Evolutionary conservation across 23 tunicate species (phyloP).

Genomic region (Styela clava): DNA sequence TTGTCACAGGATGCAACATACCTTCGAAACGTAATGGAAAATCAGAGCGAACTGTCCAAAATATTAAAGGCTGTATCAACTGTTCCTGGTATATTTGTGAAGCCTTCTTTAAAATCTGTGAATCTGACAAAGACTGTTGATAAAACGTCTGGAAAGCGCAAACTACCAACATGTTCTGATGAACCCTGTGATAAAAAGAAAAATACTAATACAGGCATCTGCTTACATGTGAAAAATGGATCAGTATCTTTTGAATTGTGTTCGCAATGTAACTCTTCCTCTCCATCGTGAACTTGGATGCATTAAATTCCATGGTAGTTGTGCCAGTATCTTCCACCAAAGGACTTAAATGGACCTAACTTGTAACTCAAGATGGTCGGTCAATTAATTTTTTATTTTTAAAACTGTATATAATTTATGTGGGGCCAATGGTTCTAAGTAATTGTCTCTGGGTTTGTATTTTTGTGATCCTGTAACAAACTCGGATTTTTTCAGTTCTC

Average conservation of each 20-base stretch:
- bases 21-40: constrained; percentile 16
- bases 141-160: neutral
- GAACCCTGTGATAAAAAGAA: neutral
- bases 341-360: too few species aligned
- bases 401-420: too few species aligned
- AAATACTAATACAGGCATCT: constrained; percentile 3
- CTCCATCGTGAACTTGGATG: neutral
- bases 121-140: neutral
- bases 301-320: too few species aligned
- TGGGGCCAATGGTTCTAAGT: too few species aligned
- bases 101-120: constrained; percentile 1
- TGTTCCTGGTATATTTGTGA: constrained; percentile 10
- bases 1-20: constrained; percentile 13
- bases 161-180: neutral
- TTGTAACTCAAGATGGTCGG: too few species aligned
- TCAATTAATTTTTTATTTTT: too few species aligned
- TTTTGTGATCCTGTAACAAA: too few species aligned
- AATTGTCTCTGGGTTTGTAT: too few species aligned
- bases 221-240: constrained; percentile 20
- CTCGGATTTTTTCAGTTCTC: too few species aligned
- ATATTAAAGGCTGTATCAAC: constrained; percentile 13
- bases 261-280: constrained; percentile 11
- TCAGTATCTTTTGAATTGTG: constrained; percentile 23
- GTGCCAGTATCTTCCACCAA: too few species aligned
- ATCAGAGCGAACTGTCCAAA: constrained; percentile 27